These are phyloP conservation scores for Callosobruchus maculatus DNA, from an alignment of 2,888 invertebrate species.

Conservation along the genomic window DNA sequence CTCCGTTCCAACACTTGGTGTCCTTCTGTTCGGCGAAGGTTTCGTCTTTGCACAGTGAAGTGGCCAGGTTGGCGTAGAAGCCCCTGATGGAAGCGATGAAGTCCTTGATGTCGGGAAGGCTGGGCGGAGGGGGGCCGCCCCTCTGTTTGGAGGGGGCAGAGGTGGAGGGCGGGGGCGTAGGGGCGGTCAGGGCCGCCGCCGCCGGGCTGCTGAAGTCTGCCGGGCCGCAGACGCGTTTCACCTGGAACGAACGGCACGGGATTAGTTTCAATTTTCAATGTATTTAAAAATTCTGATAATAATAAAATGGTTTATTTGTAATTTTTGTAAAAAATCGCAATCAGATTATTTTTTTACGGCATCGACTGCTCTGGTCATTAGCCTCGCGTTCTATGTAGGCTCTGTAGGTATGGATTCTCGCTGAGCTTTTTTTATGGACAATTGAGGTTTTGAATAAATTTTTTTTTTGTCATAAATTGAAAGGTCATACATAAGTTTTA, in stretches of 20 bases:
- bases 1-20: conserved; percentile 80
- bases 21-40: conserved; percentile 63
- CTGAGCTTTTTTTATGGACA: too few relatives aligned
- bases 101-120: conserved; percentile 62
- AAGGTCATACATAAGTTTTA: too few relatives aligned
- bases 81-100: conserved; percentile 70
- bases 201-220: conserved; percentile 32
- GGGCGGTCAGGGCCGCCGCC: conserved; percentile 24
- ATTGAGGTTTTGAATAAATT: too few relatives aligned
- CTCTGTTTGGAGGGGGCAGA: conserved; percentile 35
- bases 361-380: too few relatives aligned
- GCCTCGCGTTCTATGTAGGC: too few relatives aligned
- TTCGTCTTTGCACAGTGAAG: conserved; percentile 73
- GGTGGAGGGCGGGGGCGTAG: conserved; percentile 34
- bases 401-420: too few relatives aligned
- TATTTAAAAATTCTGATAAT: too few relatives aligned
- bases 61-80: conserved; percentile 79
- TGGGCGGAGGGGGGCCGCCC: conserved; percentile 53
- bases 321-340: too few relatives aligned
- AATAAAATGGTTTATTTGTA: too few relatives aligned
- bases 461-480: too few relatives aligned
- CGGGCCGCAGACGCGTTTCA: conserved; percentile 54
- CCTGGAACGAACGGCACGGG: conserved; percentile 43
- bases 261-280: neutral
- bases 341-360: too few relatives aligned